A percentile compares a stretch with the other conserved stretches of the same genome.
phyloP scores from a whole-genome alignment of 2,113 vertebrate genomes.

The Penelope pileata region DNA sequence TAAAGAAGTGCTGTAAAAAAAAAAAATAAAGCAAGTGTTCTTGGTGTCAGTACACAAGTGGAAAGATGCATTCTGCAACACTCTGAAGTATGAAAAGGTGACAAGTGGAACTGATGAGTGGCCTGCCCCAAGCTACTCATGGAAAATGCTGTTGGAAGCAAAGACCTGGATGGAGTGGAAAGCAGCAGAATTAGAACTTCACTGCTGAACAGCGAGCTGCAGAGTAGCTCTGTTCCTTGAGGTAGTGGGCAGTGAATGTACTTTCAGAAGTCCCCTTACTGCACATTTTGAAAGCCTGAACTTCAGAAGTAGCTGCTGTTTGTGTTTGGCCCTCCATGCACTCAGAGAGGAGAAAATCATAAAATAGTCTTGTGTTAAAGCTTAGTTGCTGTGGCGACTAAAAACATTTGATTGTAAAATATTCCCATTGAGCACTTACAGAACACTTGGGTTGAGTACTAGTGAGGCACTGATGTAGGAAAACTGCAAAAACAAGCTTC shows the following conservation, averaged over 20 bases:
- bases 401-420: neutral
- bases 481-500: neutral
- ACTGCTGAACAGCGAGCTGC: neutral
- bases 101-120: neutral
- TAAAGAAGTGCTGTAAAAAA: neutral
- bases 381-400: neutral
- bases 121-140: neutral
- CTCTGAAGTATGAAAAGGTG: neutral
- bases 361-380: neutral
- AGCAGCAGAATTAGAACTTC: neutral
- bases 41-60: neutral
- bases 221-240: neutral
- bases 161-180: neutral
- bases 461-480: neutral
- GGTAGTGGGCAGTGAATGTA: neutral
- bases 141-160: neutral
- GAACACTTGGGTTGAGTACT: too few species aligned
- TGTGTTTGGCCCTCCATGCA: neutral
- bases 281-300: neutral
- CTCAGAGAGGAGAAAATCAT: neutral
- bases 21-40: neutral
- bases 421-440: neutral
- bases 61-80: neutral
- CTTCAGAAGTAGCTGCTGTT: neutral
- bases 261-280: neutral